Evolutionary conservation across 2,113 vertebrate species (phyloP), one percentile per base, ranked within the genome.

Genomic region (Halichoeres trimaculatus): DNA sequence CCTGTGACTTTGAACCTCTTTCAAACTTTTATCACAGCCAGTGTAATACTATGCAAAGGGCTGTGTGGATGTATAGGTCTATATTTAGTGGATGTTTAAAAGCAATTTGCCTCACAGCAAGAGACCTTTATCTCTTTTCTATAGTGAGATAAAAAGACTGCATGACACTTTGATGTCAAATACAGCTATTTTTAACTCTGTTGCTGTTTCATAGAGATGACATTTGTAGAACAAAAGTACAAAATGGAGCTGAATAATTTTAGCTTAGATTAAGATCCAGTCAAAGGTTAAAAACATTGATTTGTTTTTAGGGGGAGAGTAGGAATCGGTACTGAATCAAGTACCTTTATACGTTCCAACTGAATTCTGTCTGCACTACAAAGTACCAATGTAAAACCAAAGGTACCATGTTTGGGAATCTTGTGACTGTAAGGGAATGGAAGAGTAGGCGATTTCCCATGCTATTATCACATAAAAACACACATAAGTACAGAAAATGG

Each of bases 1-100:
- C 74, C 68, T 64, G 38, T 86, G 80, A 86, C 75, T 88, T 86
- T 89, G 76, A 90, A 83, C 58, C 52, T 57, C 59, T 84, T 90
- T 86, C 30, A 79, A 78, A 86, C 59, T 76, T 85, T 64, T 47
- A 66, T 70, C 65, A 55, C 45, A 72, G 23, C 17, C 54, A 74
- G 41, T 70, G 64, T 72, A 34, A 74, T 69, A 64, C 54, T 54
- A 53, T 57, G 65, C 70, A 75, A 63, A 76, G 58, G 13, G 26
- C 59, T 26, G 30, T 68, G 17, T 67, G 60, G 22, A 61, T 75
- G 50, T 62, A 59, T n/a, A 22, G 34, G 20, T 70, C 68, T 77
- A 67, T 78, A 63, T 72, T 65, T 72, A 34, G 82, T n/a, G 19
- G 19, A 16, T 1, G 23, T 61, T 56, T 72, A 50, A 67, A 74